Evolutionary conservation across 2,797 vertebrate species (phyloP).

Genomic region (Anniella stebbinsi): DNA sequence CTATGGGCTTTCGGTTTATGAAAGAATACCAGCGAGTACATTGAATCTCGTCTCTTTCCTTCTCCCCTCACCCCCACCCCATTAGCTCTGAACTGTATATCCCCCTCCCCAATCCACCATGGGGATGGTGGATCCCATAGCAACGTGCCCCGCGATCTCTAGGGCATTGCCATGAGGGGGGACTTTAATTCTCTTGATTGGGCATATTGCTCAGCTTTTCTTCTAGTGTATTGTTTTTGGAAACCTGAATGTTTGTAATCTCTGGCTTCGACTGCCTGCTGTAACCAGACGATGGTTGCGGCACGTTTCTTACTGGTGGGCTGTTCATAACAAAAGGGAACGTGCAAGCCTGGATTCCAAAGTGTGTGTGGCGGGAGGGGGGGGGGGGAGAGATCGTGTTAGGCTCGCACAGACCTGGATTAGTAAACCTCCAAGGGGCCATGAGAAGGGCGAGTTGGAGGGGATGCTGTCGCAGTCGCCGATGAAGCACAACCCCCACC

Average conservation of each 20-base stretch:
- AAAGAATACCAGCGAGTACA: not conserved
- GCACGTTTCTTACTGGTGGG: not conserved
- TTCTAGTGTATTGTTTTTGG: not conserved
- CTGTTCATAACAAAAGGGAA: conserved; percentile 31
- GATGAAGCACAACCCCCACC: not conserved
- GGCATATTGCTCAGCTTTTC: too few relatives aligned
- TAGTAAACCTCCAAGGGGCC: not conserved
- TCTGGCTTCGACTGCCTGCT: not conserved
- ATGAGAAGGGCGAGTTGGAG: not conserved
- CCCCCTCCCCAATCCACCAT: not conserved
- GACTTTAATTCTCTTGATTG: not conserved
- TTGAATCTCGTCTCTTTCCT: not conserved
- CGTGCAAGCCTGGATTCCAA: not conserved
- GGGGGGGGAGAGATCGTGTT: not conserved
- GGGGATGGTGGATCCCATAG: not conserved
- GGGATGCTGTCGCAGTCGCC: conserved; percentile 2
- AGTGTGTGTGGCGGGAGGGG: not conserved
- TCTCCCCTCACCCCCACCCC: not conserved
- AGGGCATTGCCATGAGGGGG: not conserved
- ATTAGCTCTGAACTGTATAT: not conserved
- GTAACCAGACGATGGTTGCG: not conserved
- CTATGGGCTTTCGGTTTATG: conserved; percentile 4
- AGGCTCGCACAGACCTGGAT: not conserved
- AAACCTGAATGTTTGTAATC: not conserved
- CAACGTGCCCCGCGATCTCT: not conserved